phyloP scores from a whole-genome alignment of 53 echinoderm and acorn worm species.

The Hippasteria phrygiana region DNA sequence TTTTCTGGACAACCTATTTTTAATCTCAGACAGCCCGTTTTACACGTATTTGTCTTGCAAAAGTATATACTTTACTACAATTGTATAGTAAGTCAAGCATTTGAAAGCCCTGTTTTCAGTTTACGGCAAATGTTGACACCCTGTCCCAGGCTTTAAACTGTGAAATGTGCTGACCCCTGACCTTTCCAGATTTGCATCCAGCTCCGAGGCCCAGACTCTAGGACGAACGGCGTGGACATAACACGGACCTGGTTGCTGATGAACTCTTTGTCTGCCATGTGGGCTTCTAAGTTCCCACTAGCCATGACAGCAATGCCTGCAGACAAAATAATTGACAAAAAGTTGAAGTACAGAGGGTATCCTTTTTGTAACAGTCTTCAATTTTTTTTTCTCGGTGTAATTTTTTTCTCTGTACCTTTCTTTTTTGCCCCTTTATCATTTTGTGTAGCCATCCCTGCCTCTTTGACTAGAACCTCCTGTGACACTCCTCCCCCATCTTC shows the following conservation, averaged over 20 bases:
- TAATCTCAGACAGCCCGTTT: no score
- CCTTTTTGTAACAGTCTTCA: no score
- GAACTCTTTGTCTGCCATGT: conserved; percentile 49
- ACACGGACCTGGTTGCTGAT: conserved; percentile 46
- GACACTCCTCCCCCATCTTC: background rate
- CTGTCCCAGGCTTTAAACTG: background rate
- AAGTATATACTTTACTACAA: no score
- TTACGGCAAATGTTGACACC: background rate
- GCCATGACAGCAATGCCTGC: conserved; percentile 18
- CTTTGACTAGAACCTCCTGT: background rate
- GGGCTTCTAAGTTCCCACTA: conserved; percentile 37
- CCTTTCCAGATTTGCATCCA: conserved; percentile 58
- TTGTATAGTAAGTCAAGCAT: no score
- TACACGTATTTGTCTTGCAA: no score
- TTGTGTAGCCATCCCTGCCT: background rate
- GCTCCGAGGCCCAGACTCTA: conserved; percentile 51
- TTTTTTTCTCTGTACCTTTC: conserved; percentile 14
- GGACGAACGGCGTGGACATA: conserved; percentile 39
- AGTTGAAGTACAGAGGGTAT: no score
- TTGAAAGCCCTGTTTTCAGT: no score
- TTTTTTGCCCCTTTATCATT: background rate
- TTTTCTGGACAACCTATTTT: no score
- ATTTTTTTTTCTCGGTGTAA: background rate
- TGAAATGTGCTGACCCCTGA: background rate
- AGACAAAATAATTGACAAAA: background rate